Conservation (phyloP, 2,797 vertebrate species). For the Sorex maritimensis region DNA sequence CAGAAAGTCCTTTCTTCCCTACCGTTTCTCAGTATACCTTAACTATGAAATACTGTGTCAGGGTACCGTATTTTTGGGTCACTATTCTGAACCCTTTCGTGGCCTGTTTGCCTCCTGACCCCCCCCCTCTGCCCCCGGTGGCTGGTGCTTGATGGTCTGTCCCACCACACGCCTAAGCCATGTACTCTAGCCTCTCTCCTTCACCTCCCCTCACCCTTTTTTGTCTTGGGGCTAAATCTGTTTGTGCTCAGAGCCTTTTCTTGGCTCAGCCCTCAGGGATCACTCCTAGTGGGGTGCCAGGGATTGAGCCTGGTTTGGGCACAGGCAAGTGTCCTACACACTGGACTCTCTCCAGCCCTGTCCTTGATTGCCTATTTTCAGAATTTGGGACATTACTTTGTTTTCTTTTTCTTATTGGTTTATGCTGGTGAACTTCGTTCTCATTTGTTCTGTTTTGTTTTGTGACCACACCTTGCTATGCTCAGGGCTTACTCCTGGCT, state of each 20-base stretch:
- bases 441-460: too few species aligned
- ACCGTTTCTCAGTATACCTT: neutral
- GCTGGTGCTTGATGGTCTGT: neutral
- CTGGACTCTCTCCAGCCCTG: neutral
- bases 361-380: neutral
- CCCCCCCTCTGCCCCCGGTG: neutral
- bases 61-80: neutral
- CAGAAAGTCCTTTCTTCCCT: neutral
- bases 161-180: neutral
- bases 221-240: too few species aligned
- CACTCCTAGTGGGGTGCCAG: too few species aligned
- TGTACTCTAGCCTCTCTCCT: neutral
- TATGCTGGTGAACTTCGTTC: neutral
- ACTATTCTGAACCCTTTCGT: neutral
- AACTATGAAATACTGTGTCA: neutral
- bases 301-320: too few species aligned
- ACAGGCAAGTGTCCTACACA: too few species aligned
- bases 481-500: too few species aligned
- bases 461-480: too few species aligned
- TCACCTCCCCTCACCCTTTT: neutral
- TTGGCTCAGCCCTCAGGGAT: too few species aligned
- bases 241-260: too few species aligned
- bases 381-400: constrained; percentile 16
- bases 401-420: constrained; percentile 42
- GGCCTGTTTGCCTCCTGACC: neutral